Percentiles rank a stretch among this genome's conserved stretches.
phyloP scores from a whole-genome alignment of 1,140 invertebrate species.

The Apolygus lucorum region DNA sequence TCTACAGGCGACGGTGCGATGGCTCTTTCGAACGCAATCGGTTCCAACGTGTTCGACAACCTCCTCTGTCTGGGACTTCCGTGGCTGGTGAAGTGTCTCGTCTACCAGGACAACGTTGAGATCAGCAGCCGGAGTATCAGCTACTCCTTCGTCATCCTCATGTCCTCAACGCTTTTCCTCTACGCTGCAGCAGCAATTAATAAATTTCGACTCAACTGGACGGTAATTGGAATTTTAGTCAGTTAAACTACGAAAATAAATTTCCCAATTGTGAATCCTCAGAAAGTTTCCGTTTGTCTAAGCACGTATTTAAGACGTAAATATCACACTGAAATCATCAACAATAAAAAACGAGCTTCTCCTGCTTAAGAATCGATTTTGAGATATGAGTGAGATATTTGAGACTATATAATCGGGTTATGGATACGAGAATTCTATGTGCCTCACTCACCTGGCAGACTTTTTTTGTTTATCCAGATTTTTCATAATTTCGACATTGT shows the following conservation, averaged over 20 bases:
- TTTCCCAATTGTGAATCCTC: too few species aligned
- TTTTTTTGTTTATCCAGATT: too few species aligned
- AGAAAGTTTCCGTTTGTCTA: too few species aligned
- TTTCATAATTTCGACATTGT: not conserved
- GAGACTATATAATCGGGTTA: too few species aligned
- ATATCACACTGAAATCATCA: too few species aligned
- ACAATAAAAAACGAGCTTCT: too few species aligned
- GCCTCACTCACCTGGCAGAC: too few species aligned
- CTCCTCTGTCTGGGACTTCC: conserved; percentile 45
- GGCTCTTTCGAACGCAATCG: conserved; percentile 45
- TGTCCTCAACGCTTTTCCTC: conserved; percentile 35
- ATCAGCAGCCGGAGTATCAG: conserved; percentile 38
- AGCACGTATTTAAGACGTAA: too few species aligned
- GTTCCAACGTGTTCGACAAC: conserved; percentile 47
- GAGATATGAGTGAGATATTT: too few species aligned
- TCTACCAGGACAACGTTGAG: conserved; percentile 31
- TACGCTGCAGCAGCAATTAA: conserved; percentile 35
- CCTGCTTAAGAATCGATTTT: too few species aligned
- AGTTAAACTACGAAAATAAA: too few species aligned
- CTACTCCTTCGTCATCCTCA: conserved; percentile 38
- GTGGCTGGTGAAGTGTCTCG: conserved; percentile 43
- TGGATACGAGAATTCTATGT: too few species aligned
- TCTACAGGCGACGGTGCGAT: conserved; percentile 43
- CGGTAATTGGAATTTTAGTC: conserved; percentile 30
- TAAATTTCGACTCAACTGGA: conserved; percentile 36